Conservation (phyloP, 2,888 invertebrate species). For the Caenorhabditis wallacei region DNA sequence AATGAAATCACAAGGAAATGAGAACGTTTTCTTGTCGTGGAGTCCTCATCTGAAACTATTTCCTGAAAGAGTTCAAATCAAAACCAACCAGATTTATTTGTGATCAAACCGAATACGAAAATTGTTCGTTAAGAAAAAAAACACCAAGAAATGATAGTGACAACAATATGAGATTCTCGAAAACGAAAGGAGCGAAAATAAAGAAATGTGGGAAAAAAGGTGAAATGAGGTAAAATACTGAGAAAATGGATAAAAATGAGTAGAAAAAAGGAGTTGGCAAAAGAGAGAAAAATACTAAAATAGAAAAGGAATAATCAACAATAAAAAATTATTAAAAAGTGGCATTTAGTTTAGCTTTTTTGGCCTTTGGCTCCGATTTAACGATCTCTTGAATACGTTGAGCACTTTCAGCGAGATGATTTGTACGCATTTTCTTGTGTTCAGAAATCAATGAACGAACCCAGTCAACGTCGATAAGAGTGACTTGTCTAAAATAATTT, state of each 20-base stretch:
- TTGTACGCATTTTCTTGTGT: slow-evolving; percentile 62
- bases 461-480: slow-evolving; percentile 75
- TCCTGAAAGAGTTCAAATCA: too few species aligned
- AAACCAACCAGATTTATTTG: slow-evolving; percentile 15
- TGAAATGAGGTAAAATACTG: background rate
- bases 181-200: slow-evolving; percentile 12
- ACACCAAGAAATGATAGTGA: slow-evolving; percentile 1
- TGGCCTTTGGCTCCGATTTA: slow-evolving; percentile 35
- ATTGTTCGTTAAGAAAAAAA: too few species aligned
- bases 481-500: slow-evolving; percentile 76
- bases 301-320: background rate
- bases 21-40: background rate
- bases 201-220: background rate
- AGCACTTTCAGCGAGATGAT: slow-evolving; percentile 43
- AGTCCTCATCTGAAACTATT: too few species aligned
- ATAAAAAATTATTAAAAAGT: background rate
- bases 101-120: background rate
- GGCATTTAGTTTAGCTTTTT: slow-evolving; percentile 19
- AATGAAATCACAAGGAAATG: slow-evolving; percentile 28
- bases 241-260: slow-evolving; percentile 1
- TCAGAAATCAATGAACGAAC: slow-evolving; percentile 60
- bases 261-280: background rate
- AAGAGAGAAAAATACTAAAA: background rate
- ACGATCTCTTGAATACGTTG: slow-evolving; percentile 24
- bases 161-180: slow-evolving; percentile 15